Conservation (phyloP, 2,113 vertebrate species). For the Calonectris borealis region DNA sequence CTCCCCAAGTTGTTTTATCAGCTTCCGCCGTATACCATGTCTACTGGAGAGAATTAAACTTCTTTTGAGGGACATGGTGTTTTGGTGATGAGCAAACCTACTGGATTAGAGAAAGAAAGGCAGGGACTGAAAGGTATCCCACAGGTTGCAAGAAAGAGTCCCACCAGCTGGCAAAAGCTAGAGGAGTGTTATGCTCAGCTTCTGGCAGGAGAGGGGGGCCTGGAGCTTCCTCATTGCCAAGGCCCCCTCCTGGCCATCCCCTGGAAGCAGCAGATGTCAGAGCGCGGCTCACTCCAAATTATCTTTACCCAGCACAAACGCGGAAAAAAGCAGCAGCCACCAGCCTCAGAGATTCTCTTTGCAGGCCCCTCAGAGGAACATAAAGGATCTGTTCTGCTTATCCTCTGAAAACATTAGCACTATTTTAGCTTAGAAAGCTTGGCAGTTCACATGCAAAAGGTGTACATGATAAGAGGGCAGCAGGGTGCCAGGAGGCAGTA, state of each 20-base stretch:
- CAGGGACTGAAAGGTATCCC: slow-evolving; percentile 55
- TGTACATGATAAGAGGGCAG: neutral
- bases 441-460: neutral
- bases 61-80: slow-evolving; percentile 74
- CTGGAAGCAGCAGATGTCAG: neutral
- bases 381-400: neutral
- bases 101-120: slow-evolving; percentile 11
- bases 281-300: neutral
- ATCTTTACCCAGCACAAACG: neutral
- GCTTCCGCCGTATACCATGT: slow-evolving; percentile 77
- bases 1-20: slow-evolving; percentile 82
- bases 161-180: slow-evolving; percentile 5
- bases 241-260: neutral
- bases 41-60: slow-evolving; percentile 77
- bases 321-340: slow-evolving; percentile 14
- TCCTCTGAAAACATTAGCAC: neutral
- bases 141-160: slow-evolving; percentile 3
- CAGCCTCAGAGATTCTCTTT: neutral
- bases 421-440: neutral
- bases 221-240: neutral
- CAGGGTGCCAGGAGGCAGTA: neutral
- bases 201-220: neutral
- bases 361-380: neutral
- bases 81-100: slow-evolving; percentile 77
- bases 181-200: slow-evolving; percentile 2